Evolutionary conservation across 2,113 vertebrate species (phyloP).

Genomic region (Sceloporus tristichus): DNA sequence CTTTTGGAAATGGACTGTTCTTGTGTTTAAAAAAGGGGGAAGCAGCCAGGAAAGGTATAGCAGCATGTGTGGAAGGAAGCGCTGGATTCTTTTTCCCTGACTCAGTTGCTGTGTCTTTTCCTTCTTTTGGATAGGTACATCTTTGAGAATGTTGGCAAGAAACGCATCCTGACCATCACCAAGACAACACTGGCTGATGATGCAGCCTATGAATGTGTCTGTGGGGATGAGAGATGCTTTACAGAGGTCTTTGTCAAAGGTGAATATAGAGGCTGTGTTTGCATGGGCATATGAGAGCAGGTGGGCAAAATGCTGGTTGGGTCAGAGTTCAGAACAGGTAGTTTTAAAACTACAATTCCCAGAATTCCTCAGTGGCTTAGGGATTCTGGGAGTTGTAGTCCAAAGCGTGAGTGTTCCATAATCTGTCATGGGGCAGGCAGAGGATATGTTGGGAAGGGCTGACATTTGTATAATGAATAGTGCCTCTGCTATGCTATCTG

Average conservation of each 20-base stretch:
- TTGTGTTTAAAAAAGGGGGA: not conserved
- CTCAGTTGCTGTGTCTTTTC: not conserved
- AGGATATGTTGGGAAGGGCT: not conserved
- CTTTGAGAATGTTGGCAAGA: slow-evolving; percentile 90
- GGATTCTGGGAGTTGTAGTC: too few species aligned
- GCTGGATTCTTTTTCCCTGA: not conserved
- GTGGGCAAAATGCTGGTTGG: not conserved
- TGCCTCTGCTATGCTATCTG: too few species aligned
- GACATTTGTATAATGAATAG: too few species aligned
- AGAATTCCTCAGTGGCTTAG: too few species aligned
- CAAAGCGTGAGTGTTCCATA: too few species aligned
- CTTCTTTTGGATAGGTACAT: slow-evolving; percentile 78
- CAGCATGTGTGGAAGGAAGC: not conserved
- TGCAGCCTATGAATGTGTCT: slow-evolving; percentile 86
- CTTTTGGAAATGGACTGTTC: not conserved
- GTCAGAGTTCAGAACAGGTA: too few species aligned
- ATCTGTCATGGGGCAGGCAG: not conserved
- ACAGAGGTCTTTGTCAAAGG: slow-evolving; percentile 91
- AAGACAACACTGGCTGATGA: slow-evolving; percentile 90
- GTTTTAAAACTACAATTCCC: too few species aligned
- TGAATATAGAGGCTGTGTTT: slow-evolving; percentile 47
- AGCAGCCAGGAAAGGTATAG: not conserved
- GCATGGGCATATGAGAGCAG: too few species aligned
- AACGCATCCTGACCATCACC: slow-evolving; percentile 89
- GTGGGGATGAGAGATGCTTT: slow-evolving; percentile 87